Percentiles rank a stretch among this genome's conserved stretches.
phyloP scores from a whole-genome alignment of 2,113 vertebrate species.

The Platichthys flesus region DNA sequence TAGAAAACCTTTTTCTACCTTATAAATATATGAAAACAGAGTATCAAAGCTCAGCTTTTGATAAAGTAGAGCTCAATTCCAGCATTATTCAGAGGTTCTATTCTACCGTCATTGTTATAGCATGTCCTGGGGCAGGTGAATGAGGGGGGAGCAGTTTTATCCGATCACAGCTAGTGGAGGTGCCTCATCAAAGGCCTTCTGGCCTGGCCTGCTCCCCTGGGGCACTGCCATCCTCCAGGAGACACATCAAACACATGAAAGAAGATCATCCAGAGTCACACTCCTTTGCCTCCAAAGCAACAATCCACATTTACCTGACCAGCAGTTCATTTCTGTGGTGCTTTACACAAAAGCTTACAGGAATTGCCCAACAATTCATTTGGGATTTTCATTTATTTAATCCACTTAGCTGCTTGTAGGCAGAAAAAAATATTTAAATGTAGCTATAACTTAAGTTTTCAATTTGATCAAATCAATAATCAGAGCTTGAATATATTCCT shows the following conservation, averaged over 20 bases:
- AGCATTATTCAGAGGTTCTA: slow-evolving; percentile 26
- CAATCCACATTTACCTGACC: slow-evolving; percentile 40
- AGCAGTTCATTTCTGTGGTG: slow-evolving; percentile 31
- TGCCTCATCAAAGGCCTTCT: slow-evolving; percentile 73
- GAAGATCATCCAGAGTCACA: slow-evolving; percentile 38
- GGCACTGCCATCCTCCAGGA: slow-evolving; percentile 60
- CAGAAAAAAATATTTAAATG: background rate
- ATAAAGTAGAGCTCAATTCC: background rate
- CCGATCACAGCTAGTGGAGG: slow-evolving; percentile 59
- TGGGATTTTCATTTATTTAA: background rate
- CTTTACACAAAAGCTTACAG: background rate
- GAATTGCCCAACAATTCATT: background rate
- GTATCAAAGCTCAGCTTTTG: background rate
- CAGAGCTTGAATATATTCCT: slow-evolving; percentile 6
- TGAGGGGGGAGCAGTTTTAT: slow-evolving; percentile 56
- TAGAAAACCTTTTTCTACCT: background rate
- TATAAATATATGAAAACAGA: slow-evolving; percentile 2
- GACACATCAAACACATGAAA: slow-evolving; percentile 73
- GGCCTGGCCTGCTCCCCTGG: slow-evolving; percentile 56
- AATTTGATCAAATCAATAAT: slow-evolving; percentile 15
- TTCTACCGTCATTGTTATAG: slow-evolving; percentile 18
- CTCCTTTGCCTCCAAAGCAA: slow-evolving; percentile 49
- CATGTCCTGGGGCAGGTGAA: slow-evolving; percentile 45
- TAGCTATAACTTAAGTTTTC: slow-evolving; percentile 4
- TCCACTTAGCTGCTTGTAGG: slow-evolving; percentile 1